Base-by-base conservation (phyloP, 2,113 vertebrate genomes). In the Lanius ludovicianus region DNA sequence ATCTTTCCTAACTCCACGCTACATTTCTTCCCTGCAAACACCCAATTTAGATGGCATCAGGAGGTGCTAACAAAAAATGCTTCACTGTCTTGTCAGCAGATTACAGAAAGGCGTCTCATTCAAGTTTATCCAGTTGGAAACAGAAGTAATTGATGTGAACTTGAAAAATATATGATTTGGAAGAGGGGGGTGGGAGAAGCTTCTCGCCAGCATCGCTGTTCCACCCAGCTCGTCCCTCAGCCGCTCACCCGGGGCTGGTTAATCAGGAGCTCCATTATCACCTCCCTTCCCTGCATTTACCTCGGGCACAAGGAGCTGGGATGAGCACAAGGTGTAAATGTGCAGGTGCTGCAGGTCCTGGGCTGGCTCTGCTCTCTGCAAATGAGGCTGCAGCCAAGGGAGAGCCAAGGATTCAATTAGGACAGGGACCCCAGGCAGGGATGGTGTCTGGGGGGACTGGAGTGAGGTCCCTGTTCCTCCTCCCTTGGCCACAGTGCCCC, bases 121-220 rank as follows among this genome's bases (percentile, higher is more conserved):
- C 53, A 44, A 87, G 95, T 93, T 84, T 89, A 90, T 89, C 91
- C 92, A 70, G 39, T 68, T 28, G 63, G 91, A 97, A 97, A 93
- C 9, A 5, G 75, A 87, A 78, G 86, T 88, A 97, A 97, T 84
- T 91, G 92, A 94, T 93, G 87, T 64, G 78, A 96, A 89, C 83
- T 89, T 94, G 92, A 91, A 92, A 94, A 96, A 93, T 82, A 85
- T 41, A 77, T 16, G 49, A 77, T 63, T 80, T 81, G 52, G 89
- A 78, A 89, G 73, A n/a, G 8, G 8, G n/a, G 31, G 56, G 47
- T 15, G 60, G 37, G 57, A 44, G 42, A 74, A 69, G 73, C 83
- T 78, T 50, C 59, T 82, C 7, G 0, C 13, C 59, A 53, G 93
- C 73, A 1, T 7, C 2, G 37, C 47, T 77, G 23, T 41, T 93